Conservation (phyloP, 2,113 vertebrate species). For the Smithornis capensis region DNA sequence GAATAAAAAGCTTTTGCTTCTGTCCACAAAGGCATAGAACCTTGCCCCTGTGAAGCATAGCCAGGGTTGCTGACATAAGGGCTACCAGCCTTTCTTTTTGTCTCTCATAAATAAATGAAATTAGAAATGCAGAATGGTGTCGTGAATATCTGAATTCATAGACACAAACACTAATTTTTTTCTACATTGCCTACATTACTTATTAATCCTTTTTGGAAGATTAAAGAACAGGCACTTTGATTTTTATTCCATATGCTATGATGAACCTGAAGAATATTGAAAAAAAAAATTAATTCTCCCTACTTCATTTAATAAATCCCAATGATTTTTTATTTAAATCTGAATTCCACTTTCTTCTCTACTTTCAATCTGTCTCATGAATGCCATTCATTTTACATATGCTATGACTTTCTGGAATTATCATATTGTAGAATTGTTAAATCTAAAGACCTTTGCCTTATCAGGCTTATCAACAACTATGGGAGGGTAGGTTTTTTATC, state of each 20-base stretch:
- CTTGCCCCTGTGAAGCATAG: background rate
- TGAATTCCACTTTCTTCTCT: background rate
- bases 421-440: background rate
- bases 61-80: background rate
- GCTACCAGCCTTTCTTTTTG: background rate
- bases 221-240: background rate
- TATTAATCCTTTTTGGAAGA: background rate
- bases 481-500: background rate
- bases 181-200: fast-evolving
- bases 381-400: background rate
- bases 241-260: background rate
- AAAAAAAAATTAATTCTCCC: background rate
- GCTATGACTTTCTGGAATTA: background rate
- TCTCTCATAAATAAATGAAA: background rate
- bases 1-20: background rate
- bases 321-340: background rate
- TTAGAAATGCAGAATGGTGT: background rate
- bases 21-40: background rate
- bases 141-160: background rate
- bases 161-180: background rate
- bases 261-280: background rate
- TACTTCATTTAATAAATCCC: background rate
- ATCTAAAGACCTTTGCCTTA: background rate
- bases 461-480: background rate
- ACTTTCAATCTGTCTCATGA: background rate